Base-by-base conservation (phyloP, 2,888 invertebrate genomes). In the Drosophila anomalipes region DNA sequence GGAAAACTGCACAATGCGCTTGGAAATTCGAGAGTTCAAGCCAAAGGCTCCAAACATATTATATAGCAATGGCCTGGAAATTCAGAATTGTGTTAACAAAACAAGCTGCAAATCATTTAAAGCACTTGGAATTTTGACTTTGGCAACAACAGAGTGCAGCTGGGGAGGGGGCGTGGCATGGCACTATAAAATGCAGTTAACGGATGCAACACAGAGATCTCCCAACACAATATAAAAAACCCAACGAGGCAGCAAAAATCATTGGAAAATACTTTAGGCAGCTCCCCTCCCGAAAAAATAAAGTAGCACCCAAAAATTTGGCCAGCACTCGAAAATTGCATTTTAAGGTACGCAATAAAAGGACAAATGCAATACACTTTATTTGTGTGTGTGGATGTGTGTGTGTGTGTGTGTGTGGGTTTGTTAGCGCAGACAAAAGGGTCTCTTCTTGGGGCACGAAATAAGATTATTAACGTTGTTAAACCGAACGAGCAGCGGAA, bases 391-490 rank as follows among this genome's bases (percentile, higher is more conserved):
- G 41, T 28, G 58, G 56, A 28, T 49, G n/a, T 28, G 49, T 19
- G 14, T 64, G 33, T 58, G 70, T 70, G 61, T 54, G 19, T 79
- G 30, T 54, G 37, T 32, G 52, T 60, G 26, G 41, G 28, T 33
- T 51, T 19, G 63, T 37, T 10, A n/a, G 52, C 6, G 47, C 39
- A 59, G 53, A 82, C 81, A 85, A 86, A 77, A 79, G 74, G 53
- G 32, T 44, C 39, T 37, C 14, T 32, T 56, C 62, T 85, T 87
- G 86, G 81, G 82, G 87, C 85, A 83, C 87, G 80, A 86, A 85
- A 87, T 87, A 87, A 87, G 87, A 87, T 86, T 85, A 86, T 86
- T 86, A 86, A 86, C 83, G 76, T 86, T 86, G 87, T 87, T 86
- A 86, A 86, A 86, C 68, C 74, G 82, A 85, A 83, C 86, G 82